These are phyloP conservation scores for Potamarius usumacintae DNA, from an alignment of 2,113 vertebrate genomes.

Conservation along the genomic window DNA sequence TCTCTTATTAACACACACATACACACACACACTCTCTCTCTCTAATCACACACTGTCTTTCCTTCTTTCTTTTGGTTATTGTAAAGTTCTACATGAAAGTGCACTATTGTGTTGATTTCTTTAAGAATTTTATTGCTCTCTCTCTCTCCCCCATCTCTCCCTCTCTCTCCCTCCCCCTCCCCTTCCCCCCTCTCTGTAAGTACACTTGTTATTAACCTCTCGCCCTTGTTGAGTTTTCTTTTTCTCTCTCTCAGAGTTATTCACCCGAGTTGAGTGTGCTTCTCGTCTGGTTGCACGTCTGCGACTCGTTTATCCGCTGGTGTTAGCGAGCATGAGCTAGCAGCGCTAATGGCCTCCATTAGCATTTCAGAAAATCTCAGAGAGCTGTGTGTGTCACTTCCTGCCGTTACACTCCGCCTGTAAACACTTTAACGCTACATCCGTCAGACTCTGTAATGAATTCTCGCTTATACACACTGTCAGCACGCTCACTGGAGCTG, in stretches of 20 bases:
- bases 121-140: not conserved
- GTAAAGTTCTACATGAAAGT: not conserved
- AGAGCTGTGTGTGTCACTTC: conserved; percentile 39
- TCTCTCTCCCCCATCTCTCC: not conserved
- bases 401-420: conserved; percentile 48
- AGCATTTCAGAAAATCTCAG: conserved; percentile 50
- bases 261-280: not conserved
- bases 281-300: conserved; percentile 13
- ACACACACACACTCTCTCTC: not conserved
- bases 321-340: conserved; percentile 47
- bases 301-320: conserved; percentile 44
- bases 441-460: conserved; percentile 53
- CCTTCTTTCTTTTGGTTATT: not conserved
- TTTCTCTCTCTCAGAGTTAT: conserved; percentile 1
- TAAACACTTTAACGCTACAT: conserved; percentile 56
- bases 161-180: conserved; percentile 5
- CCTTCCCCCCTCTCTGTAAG: conserved; percentile 20
- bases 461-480: conserved; percentile 53
- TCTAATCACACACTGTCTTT: not conserved
- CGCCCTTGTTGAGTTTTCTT: not conserved
- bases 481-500: conserved; percentile 47
- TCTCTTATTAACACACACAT: conserved; percentile 1
- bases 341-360: conserved; percentile 54
- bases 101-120: not conserved
- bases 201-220: not conserved